Conservation (phyloP, 2,797 vertebrate genomes). For the Melanotaenia nigrans region DNA sequence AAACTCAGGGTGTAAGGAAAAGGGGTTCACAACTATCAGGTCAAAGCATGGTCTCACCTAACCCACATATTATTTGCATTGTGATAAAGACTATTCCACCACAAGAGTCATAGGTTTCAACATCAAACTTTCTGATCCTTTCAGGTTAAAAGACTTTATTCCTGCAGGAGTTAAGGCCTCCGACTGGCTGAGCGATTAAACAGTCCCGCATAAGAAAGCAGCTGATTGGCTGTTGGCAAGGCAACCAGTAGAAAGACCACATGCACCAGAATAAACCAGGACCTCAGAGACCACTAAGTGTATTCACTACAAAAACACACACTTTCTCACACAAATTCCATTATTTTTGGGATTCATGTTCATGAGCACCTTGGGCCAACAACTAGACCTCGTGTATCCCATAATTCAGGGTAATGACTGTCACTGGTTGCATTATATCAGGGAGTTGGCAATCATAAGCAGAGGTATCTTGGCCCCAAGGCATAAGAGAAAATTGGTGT, state of each 20-base stretch:
- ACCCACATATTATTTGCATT: neutral
- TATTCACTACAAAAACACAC: constrained; percentile 11
- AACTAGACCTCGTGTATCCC: neutral
- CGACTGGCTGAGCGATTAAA: constrained; percentile 59
- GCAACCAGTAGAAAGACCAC: constrained; percentile 60
- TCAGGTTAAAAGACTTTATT: constrained; percentile 59
- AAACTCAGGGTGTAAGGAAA: neutral
- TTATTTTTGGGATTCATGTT: constrained; percentile 20
- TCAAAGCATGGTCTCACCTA: neutral
- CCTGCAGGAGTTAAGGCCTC: constrained; percentile 47
- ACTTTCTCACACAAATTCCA: constrained; percentile 20
- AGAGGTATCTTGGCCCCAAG: constrained; percentile 14
- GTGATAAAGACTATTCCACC: constrained; percentile 5
- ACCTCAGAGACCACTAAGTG: constrained; percentile 31
- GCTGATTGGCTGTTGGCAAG: constrained; percentile 64
- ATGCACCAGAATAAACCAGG: constrained; percentile 41
- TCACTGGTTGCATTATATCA: constrained; percentile 28
- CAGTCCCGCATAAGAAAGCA: constrained; percentile 41
- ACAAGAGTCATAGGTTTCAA: constrained; percentile 25
- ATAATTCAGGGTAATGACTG: constrained; percentile 7
- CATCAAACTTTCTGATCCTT: constrained; percentile 39
- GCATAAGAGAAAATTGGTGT: constrained; percentile 71
- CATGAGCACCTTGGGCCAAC: neutral
- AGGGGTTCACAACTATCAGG: constrained; percentile 5
- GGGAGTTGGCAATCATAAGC: constrained; percentile 28